Base-by-base conservation (phyloP, 2,888 invertebrate genomes). In the Ornithoptera priamus region DNA sequence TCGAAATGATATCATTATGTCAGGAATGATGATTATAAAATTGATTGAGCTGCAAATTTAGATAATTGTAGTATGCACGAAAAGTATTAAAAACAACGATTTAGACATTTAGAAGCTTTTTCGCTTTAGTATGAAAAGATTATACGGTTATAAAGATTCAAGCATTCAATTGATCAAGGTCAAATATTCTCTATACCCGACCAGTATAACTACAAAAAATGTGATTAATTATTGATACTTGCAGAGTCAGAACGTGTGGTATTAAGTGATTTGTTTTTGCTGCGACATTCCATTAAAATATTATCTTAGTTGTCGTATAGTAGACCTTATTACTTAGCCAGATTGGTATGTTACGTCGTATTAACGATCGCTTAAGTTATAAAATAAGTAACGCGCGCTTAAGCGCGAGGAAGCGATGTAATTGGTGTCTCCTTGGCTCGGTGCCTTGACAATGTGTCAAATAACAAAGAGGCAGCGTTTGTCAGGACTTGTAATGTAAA, bases 361-460 rank as follows among this genome's bases (percentile, higher is more conserved):
- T n/a, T 36, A 24, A 12, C 18, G 30, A 30, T 64, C 18, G 18
- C 30, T n/a, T 50, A 68, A 12, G 59, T 59, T 64, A 46, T 39
- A 22, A 18, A 36, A 53, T 60, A 66, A 62, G 24, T 66, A 58
- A 66, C 50, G 69, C 66, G 59, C 58, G 58, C 69, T 72, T 72
- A 70, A 77, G 72, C 75, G 77, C 75, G 73, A 81, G 79, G 81
- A 83, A 82, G 79, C 81, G 71, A 78, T 78, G 78, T 81, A 80
- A 82, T 84, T 80, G 78, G 68, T 65, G 77, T 84, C 80, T 83
- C 85, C 84, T 87, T 86, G 86, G 81, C 80, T 80, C 74, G 68
- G 75, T 80, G 82, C 87, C 87, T 89, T 89, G 88, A 85, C 86
- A 89, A 83, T 86, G 85, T 82, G 84, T 86, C 85, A 84, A 81